phyloP scores from a whole-genome alignment of 1,140 invertebrate genomes.

The Brachionus calyciflorus region DNA sequence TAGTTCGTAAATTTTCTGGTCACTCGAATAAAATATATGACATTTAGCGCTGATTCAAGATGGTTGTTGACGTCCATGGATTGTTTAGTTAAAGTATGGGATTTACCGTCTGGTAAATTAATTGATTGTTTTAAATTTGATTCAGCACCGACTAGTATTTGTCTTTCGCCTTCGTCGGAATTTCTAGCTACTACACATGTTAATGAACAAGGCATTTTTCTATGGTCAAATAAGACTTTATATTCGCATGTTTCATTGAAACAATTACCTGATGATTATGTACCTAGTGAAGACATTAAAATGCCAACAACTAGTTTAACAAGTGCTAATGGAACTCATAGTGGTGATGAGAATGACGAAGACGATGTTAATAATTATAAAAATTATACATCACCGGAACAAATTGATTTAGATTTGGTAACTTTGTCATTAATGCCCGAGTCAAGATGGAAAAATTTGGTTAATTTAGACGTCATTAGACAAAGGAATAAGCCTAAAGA shows the following conservation, averaged over 20 bases:
- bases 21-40: conserved; percentile 77
- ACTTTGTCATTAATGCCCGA: conserved; percentile 79
- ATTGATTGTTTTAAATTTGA: conserved; percentile 58
- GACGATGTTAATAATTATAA: conserved; percentile 56
- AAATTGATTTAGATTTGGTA: conserved; percentile 76
- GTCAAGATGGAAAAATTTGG: conserved; percentile 86
- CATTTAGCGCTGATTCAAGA: conserved; percentile 79
- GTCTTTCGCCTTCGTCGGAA: conserved; percentile 84
- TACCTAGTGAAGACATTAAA: conserved; percentile 65
- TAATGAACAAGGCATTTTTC: conserved; percentile 80
- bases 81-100: conserved; percentile 81
- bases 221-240: conserved; percentile 80
- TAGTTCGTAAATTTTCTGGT: conserved; percentile 77
- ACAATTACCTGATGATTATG: conserved; percentile 67
- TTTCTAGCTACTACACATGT: conserved; percentile 83
- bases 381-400: conserved; percentile 72
- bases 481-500: conserved; percentile 83
- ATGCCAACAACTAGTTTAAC: conserved; percentile 63
- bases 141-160: conserved; percentile 68
- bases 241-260: conserved; percentile 70
- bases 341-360: conserved; percentile 56
- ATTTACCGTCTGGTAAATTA: conserved; percentile 72
- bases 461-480: conserved; percentile 84
- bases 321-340: conserved; percentile 44
- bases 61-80: conserved; percentile 88